Percentiles rank a stretch among this genome's conserved stretches.
Evolutionary conservation across 2,888 invertebrate genomes (phyloP).

Genomic region (Mamestra brassicae): DNA sequence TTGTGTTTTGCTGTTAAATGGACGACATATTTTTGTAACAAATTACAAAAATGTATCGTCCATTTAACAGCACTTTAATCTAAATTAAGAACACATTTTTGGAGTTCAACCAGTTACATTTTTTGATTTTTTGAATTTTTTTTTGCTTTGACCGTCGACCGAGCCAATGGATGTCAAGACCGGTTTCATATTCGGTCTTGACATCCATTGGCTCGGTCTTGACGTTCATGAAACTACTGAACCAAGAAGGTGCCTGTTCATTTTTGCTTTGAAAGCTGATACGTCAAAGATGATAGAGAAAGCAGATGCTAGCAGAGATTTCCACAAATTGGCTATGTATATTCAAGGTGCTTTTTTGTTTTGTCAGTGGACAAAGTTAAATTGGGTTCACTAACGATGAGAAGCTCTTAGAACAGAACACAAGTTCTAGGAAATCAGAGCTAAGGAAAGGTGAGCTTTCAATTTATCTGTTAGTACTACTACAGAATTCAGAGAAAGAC

Average conservation of each 20-base stretch:
- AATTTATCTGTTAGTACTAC: neutral
- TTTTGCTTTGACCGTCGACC: too few species aligned
- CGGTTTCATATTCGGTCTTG: too few species aligned
- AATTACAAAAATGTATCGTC: too few species aligned
- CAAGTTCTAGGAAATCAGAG: neutral
- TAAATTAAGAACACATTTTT: neutral
- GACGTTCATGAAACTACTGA: too few species aligned
- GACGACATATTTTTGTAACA: neutral
- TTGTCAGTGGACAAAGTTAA: neutral
- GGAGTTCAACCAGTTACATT: neutral
- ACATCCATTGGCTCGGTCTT: too few species aligned
- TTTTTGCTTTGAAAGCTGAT: too few species aligned
- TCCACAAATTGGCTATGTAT: neutral
- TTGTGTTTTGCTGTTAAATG: neutral
- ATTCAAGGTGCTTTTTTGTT: neutral
- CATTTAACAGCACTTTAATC: too few species aligned
- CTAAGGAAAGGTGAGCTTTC: neutral
- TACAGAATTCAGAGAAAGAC: neutral
- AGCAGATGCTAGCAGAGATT: neutral
- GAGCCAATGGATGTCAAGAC: too few species aligned
- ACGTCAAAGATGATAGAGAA: neutral
- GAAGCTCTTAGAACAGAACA: neutral
- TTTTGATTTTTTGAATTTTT: neutral
- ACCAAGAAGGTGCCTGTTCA: too few species aligned
- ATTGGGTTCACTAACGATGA: neutral